Conservation (phyloP, 2,888 invertebrate species). For the Nasonia oneida region DNA sequence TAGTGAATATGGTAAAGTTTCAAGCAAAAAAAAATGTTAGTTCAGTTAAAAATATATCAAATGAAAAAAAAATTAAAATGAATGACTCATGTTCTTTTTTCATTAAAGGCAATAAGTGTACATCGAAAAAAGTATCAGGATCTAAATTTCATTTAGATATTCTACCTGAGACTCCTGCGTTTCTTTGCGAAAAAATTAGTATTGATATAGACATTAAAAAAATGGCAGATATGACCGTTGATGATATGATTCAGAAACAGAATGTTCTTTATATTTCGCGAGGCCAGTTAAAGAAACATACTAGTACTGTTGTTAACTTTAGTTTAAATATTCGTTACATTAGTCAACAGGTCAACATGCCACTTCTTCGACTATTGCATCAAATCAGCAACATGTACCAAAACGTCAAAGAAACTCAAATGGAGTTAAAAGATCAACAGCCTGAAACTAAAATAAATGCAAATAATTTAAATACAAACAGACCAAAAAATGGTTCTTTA, state of each 20-base stretch:
- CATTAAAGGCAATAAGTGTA: slow-evolving; percentile 76
- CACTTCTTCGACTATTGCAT: slow-evolving; percentile 92
- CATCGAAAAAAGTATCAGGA: slow-evolving; percentile 70
- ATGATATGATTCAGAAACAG: slow-evolving; percentile 90
- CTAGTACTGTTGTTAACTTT: slow-evolving; percentile 95
- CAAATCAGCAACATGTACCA: slow-evolving; percentile 99
- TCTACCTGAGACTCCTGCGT: slow-evolving; percentile 90
- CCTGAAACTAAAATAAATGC: slow-evolving; percentile 76
- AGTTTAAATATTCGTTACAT: slow-evolving; percentile 93
- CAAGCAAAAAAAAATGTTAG: slow-evolving; percentile 82
- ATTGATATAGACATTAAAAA: slow-evolving; percentile 94
- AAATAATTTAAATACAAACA: slow-evolving; percentile 78
- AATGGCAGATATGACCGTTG: slow-evolving; percentile 93
- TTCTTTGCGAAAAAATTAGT: slow-evolving; percentile 94
- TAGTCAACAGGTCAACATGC: slow-evolving; percentile 98
- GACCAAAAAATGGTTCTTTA: slow-evolving; percentile 83
- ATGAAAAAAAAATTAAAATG: background rate
- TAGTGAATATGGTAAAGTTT: slow-evolving; percentile 89
- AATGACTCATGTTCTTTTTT: background rate
- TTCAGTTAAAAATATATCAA: background rate
- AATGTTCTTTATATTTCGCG: slow-evolving; percentile 93
- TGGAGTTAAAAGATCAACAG: slow-evolving; percentile 90
- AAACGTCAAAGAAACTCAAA: slow-evolving; percentile 96
- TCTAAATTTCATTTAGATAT: slow-evolving; percentile 82
- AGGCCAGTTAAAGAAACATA: slow-evolving; percentile 93